Conservation (phyloP, 2,113 vertebrate species). For the Miniopterus natalensis region DNA sequence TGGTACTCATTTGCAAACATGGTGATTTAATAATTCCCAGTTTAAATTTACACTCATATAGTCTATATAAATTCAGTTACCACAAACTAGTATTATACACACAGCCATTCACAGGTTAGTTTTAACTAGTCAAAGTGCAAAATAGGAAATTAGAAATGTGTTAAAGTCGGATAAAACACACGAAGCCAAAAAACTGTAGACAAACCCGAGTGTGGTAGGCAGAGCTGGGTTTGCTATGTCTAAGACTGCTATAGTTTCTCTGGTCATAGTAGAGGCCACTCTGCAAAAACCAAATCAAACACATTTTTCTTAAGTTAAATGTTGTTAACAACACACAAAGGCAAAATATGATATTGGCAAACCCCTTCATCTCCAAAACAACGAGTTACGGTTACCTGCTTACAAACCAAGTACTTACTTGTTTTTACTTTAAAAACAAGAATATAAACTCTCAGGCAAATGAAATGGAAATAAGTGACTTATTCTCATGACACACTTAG, state of each 20-base stretch:
- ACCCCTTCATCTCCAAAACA: not conserved
- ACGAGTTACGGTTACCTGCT: slow-evolving; percentile 26
- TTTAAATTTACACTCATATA: slow-evolving; percentile 15
- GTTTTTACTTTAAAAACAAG: slow-evolving; percentile 47
- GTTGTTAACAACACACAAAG: not conserved
- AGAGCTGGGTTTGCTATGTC: slow-evolving; percentile 90
- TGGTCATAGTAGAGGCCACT: slow-evolving; percentile 96
- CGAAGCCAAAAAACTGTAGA: slow-evolving; percentile 60
- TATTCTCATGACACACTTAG: slow-evolving; percentile 14
- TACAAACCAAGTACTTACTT: slow-evolving; percentile 43
- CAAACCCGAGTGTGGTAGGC: slow-evolving; percentile 88
- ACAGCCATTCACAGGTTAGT: slow-evolving; percentile 61
- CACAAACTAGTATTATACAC: not conserved
- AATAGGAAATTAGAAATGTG: slow-evolving; percentile 35
- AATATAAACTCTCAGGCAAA: slow-evolving; percentile 47
- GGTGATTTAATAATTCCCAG: not conserved
- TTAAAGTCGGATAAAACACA: slow-evolving; percentile 52
- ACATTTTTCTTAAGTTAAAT: slow-evolving; percentile 61
- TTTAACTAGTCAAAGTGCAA: slow-evolving; percentile 60
- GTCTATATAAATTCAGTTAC: slow-evolving; percentile 8
- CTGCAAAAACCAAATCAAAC: slow-evolving; percentile 87
- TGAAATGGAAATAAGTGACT: slow-evolving; percentile 10
- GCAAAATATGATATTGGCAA: not conserved
- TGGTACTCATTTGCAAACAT: not conserved
- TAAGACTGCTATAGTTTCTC: slow-evolving; percentile 96